Evolutionary conservation across 2,113 vertebrate genomes (phyloP), one percentile per base, ranked within the genome.

Genomic region (Prolemur simus): DNA sequence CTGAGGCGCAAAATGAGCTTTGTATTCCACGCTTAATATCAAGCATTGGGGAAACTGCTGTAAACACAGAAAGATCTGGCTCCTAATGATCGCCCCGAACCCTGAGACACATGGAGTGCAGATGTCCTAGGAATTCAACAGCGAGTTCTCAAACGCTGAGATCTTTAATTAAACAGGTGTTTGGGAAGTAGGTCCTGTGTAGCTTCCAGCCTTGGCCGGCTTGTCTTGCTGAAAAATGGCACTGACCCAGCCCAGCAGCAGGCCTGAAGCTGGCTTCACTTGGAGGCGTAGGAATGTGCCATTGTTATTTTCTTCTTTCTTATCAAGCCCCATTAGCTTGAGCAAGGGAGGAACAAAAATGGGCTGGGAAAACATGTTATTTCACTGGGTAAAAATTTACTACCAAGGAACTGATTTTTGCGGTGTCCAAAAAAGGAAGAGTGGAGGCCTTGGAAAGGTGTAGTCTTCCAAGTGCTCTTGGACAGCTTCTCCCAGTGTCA

Each of bases 381-480:
- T 99, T 99, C 99, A 99, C 98, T 87, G 98, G 98, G 98, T 98
- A 99, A 99, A 99, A 99, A 99, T 99, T 98, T 98, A 98, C 98
- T 98, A 98, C 97, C 97, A 96, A 98, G 95, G 98, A 98, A 97
- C 97, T 98, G 97, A 98, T 97, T 97, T 98, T 98, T 96, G 93
- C 94, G 77, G 81, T 98, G 93, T 98, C 99, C 98, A 98, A 98
- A 99, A 99, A 99, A 99, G 99, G 99, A 99, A 97, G 95, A n/a
- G 20, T 69, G 87, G 91, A 97, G 93, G 94, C 82, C 91, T 87
- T 82, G 98, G 71, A 86, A 96, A 97, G 97, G 94, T 90, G 69
- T 34, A 84, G 71, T 47, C 42, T 95, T 97, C 98, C 97, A 97
- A 96, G 87, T 83, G 47, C 94, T 95, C 81, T 97, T 98, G 97